A percentile compares a stretch with the other conserved stretches of the same genome.
These are phyloP conservation scores for Drosophila mimica DNA, from an alignment of 2,888 invertebrate species.

Conservation along the genomic window DNA sequence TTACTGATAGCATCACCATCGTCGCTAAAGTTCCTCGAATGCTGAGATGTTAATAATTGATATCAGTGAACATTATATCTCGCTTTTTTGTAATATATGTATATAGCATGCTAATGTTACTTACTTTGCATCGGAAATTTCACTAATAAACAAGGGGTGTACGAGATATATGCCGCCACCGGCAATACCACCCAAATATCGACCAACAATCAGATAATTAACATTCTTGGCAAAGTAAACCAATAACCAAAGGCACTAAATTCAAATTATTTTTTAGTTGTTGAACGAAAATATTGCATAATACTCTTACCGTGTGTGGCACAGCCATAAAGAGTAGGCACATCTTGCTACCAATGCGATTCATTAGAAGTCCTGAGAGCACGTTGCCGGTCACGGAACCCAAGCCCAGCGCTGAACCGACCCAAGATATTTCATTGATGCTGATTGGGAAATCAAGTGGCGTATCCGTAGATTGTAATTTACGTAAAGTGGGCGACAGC, in stretches of 20 bases:
- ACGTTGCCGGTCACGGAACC: slow-evolving; percentile 80
- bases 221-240: slow-evolving; percentile 63
- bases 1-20: slow-evolving; percentile 78
- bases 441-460: slow-evolving; percentile 66
- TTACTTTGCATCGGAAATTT: slow-evolving; percentile 73
- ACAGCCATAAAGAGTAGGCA: slow-evolving; percentile 76
- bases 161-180: slow-evolving; percentile 78
- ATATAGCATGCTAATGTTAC: slow-evolving; percentile 28
- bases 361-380: slow-evolving; percentile 65
- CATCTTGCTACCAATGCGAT: slow-evolving; percentile 73
- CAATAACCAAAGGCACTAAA: slow-evolving; percentile 72
- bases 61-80: background rate
- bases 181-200: slow-evolving; percentile 70
- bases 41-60: slow-evolving; percentile 48
- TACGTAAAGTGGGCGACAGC: slow-evolving; percentile 82
- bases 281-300: background rate
- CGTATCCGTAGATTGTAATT: slow-evolving; percentile 66
- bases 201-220: slow-evolving; percentile 63
- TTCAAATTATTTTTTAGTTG: too few species aligned
- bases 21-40: slow-evolving; percentile 82
- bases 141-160: slow-evolving; percentile 76
- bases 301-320: slow-evolving; percentile 76
- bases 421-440: slow-evolving; percentile 79
- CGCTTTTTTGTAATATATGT: too few species aligned
- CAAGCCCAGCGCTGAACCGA: slow-evolving; percentile 79